phyloP scores from a whole-genome alignment of 2,113 vertebrate species.

The Sylvietta virens region DNA sequence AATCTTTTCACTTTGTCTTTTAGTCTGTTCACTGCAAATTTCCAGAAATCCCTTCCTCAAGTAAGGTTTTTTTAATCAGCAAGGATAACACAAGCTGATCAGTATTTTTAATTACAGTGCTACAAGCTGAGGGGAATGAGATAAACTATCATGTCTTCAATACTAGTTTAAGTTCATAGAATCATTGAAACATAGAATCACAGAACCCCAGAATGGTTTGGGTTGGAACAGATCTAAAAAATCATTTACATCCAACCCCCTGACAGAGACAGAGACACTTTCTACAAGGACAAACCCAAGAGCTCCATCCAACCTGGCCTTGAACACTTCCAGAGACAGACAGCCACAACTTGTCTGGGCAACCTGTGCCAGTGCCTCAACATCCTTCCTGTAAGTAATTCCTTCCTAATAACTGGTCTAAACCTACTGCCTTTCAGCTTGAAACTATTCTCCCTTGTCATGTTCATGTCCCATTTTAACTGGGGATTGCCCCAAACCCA shows the following conservation, averaged over 20 bases:
- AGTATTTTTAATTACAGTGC: background rate
- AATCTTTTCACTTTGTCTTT: background rate
- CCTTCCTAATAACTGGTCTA: background rate
- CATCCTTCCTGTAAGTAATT: background rate
- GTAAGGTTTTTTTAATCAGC: background rate
- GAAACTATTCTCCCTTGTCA: background rate
- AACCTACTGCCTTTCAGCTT: background rate
- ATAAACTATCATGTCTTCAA: background rate
- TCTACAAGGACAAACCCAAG: background rate
- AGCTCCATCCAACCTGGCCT: background rate
- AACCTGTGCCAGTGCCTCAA: background rate
- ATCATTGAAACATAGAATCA: background rate
- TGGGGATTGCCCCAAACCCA: background rate
- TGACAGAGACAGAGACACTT: background rate
- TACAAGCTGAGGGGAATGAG: background rate
- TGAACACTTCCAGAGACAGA: background rate
- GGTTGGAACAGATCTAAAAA: background rate
- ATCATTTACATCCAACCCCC: background rate
- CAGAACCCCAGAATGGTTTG: background rate
- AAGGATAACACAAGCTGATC: background rate
- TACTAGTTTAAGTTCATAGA: background rate
- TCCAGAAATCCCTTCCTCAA: background rate
- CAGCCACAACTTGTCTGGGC: background rate
- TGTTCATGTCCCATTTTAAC: rapidly evolving
- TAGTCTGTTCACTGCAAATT: background rate